Conservation (phyloP, 2,888 invertebrate species). For the Eupithecia dodoneata region DNA sequence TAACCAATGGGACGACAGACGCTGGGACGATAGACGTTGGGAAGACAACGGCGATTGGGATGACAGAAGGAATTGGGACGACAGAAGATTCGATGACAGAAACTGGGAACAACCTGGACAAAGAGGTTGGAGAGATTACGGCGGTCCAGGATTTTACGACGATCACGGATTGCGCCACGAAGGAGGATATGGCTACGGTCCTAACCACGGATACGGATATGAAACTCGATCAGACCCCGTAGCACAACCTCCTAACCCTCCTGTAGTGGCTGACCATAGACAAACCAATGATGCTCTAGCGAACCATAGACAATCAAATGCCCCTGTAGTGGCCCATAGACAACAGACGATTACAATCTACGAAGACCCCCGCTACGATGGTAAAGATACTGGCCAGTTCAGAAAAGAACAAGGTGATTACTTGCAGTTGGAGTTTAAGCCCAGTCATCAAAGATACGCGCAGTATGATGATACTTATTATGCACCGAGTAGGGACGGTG, state of each 20-base stretch:
- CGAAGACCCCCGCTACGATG: slow-evolving; percentile 78
- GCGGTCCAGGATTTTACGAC: slow-evolving; percentile 75
- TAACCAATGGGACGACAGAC: slow-evolving; percentile 55
- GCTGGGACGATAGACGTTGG: slow-evolving; percentile 56
- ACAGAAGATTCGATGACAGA: slow-evolving; percentile 33
- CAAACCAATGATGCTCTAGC: slow-evolving; percentile 61
- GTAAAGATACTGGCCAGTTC: slow-evolving; percentile 69
- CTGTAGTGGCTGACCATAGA: slow-evolving; percentile 65
- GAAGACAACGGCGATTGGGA: slow-evolving; percentile 60
- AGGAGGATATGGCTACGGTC: slow-evolving; percentile 73
- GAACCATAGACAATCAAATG: slow-evolving; percentile 48
- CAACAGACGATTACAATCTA: slow-evolving; percentile 82
- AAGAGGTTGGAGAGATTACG: slow-evolving; percentile 67
- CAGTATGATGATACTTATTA: slow-evolving; percentile 78
- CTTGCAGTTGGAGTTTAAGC: slow-evolving; percentile 75
- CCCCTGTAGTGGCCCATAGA: slow-evolving; percentile 73
- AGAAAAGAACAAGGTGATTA: slow-evolving; percentile 74
- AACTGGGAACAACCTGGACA: slow-evolving; percentile 56
- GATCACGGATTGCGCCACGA: slow-evolving; percentile 72
- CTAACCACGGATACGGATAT: slow-evolving; percentile 72
- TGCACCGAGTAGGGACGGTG: slow-evolving; percentile 60
- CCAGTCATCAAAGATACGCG: slow-evolving; percentile 73
- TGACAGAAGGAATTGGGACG: slow-evolving; percentile 44
- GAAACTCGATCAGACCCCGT: slow-evolving; percentile 70
- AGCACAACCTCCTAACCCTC: slow-evolving; percentile 56